A percentile compares a stretch with the other conserved stretches of the same genome.
Conservation (phyloP, 1,140 invertebrate genomes). For the Drosophila kepulauana region DNA sequence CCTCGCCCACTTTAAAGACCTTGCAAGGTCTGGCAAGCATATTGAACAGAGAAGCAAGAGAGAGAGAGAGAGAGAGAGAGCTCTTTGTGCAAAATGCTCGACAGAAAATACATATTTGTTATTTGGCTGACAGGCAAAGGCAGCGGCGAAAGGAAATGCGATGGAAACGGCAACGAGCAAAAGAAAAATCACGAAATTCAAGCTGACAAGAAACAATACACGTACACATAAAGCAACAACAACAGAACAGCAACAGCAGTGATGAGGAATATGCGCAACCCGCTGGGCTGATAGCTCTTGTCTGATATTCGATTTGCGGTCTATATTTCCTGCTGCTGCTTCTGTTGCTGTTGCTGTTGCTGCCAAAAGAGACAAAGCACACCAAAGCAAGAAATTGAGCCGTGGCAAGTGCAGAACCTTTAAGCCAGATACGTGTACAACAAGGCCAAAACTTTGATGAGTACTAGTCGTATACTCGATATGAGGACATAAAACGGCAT, state of each 20-base stretch:
- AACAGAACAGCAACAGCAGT: constrained; percentile 26
- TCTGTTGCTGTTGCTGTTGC: not conserved
- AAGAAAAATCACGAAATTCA: constrained; percentile 72
- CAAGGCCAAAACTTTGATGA: constrained; percentile 52
- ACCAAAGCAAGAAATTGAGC: constrained; percentile 40
- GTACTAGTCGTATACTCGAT: constrained; percentile 1
- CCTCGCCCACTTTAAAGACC: constrained; percentile 27
- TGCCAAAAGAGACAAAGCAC: constrained; percentile 32
- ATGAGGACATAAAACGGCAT: constrained; percentile 39
- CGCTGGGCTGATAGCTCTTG: constrained; percentile 61
- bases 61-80: constrained; percentile 29
- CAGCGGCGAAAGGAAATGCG: constrained; percentile 23
- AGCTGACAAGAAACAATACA: constrained; percentile 73
- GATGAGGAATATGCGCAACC: constrained; percentile 51
- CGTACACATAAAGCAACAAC: constrained; percentile 22
- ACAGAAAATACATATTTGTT: constrained; percentile 58
- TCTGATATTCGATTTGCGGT: constrained; percentile 65
- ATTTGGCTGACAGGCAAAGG: constrained; percentile 56
- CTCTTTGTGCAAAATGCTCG: constrained; percentile 33
- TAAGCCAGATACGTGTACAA: constrained; percentile 24
- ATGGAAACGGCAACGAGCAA: constrained; percentile 36
- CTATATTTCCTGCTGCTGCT: constrained; percentile 45
- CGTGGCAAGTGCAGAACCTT: constrained; percentile 7
- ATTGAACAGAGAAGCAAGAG: constrained; percentile 35
- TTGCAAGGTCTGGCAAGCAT: constrained; percentile 47